Evolutionary conservation across 2,113 vertebrate genomes (phyloP).

Genomic region (Rhinoptilus africanus): DNA sequence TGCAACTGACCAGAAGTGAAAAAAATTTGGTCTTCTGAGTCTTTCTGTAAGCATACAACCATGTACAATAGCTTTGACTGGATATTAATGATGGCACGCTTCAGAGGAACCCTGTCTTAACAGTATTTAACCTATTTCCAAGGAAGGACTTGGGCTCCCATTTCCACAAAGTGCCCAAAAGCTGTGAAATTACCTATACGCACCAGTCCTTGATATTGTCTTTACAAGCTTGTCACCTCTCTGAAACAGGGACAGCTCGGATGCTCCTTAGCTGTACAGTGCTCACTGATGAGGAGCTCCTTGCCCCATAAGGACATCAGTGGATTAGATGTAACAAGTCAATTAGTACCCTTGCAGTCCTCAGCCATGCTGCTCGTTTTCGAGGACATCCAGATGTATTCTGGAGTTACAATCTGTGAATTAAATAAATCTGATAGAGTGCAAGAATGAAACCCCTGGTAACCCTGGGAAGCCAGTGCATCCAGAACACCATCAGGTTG

Average conservation of each 20-base stretch:
- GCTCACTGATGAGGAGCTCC: accelerated
- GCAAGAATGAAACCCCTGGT: neutral
- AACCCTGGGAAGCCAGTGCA: neutral
- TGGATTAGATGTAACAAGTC: neutral
- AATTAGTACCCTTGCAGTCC: accelerated
- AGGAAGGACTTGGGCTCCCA: neutral
- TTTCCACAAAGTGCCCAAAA: neutral
- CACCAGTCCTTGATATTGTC: neutral
- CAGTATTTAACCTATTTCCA: neutral
- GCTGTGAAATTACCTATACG: neutral
- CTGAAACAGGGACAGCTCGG: neutral
- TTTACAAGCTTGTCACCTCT: neutral
- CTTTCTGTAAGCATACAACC: neutral
- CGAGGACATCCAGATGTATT: neutral
- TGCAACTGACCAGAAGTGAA: neutral
- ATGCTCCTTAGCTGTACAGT: neutral
- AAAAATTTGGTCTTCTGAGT: neutral
- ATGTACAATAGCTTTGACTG: neutral
- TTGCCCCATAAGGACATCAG: neutral
- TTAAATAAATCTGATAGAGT: neutral
- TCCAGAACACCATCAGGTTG: neutral
- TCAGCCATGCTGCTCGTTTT: neutral
- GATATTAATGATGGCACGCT: neutral
- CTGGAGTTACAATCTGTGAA: neutral
- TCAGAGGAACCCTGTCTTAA: neutral